phyloP scores from a whole-genome alignment of 2,113 vertebrate species.

The Hydrochoerus hydrochaeris region DNA sequence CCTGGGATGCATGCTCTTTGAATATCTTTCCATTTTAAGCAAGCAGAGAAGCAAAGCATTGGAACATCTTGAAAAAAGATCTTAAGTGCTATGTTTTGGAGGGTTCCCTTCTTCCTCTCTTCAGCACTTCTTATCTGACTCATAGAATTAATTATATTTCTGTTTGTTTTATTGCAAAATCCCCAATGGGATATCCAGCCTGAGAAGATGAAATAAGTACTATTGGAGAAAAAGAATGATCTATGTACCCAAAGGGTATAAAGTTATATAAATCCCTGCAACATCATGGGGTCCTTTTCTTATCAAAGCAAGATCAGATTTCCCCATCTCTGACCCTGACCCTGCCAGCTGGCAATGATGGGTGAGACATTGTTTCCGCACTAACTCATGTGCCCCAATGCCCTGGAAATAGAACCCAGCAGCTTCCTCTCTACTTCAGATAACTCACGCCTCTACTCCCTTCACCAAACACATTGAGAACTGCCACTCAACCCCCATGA shows the following conservation, averaged over 20 bases:
- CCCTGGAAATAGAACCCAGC: background rate
- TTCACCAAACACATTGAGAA: background rate
- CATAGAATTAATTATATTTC: background rate
- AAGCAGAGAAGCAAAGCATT: background rate
- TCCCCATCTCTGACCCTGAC: background rate
- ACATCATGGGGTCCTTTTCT: background rate
- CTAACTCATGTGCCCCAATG: background rate
- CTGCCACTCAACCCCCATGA: accelerated
- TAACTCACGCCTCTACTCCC: background rate
- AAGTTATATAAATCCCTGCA: no score
- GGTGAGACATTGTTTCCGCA: background rate
- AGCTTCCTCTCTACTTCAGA: background rate
- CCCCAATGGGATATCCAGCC: background rate
- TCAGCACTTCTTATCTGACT: background rate
- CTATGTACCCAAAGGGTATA: no score
- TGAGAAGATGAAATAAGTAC: background rate
- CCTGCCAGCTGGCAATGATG: no score
- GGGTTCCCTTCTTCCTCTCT: background rate
- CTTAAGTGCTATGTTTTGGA: background rate
- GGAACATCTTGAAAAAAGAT: background rate
- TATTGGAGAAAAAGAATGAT: background rate
- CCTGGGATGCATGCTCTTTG: background rate
- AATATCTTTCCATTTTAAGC: background rate
- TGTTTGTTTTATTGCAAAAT: background rate
- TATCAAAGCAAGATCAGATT: background rate